Evolutionary conservation across 2,797 vertebrate genomes (phyloP).

Genomic region (Xenops minutus): DNA sequence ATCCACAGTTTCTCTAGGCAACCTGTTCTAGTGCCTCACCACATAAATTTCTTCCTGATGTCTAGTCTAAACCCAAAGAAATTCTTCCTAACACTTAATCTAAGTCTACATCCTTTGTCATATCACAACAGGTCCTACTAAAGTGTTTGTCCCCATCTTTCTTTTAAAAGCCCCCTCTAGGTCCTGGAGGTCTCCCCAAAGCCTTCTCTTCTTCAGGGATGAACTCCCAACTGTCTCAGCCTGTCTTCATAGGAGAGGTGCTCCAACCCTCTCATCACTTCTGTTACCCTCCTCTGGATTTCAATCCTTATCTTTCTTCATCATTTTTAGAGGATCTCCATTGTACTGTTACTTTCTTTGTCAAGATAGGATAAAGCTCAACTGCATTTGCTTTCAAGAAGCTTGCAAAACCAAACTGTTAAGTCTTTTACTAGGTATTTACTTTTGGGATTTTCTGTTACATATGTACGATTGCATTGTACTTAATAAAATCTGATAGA

Average conservation of each 20-base stretch:
- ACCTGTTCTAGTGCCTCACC: not conserved
- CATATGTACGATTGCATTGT: not conserved
- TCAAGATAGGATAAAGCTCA: not conserved
- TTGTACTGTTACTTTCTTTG: not conserved
- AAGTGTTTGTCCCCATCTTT: not conserved
- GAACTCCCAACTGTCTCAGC: not conserved
- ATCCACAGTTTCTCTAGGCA: not conserved
- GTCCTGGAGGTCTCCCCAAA: not conserved
- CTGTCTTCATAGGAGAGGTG: not conserved
- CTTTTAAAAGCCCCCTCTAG: not conserved
- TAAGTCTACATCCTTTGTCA: not conserved
- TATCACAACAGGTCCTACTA: not conserved
- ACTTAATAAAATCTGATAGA: not conserved
- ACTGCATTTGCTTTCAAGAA: not conserved
- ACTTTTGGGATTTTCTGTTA: not conserved
- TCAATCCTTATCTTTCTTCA: not conserved
- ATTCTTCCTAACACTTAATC: not conserved
- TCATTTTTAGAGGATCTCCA: not conserved
- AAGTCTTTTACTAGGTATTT: not conserved
- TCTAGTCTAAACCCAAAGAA: not conserved
- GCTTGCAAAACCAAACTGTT: not conserved
- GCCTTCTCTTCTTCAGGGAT: not conserved
- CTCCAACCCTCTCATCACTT: not conserved
- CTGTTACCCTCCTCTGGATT: not conserved
- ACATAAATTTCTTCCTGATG: not conserved